phyloP scores from a whole-genome alignment of 2,888 invertebrate genomes.

The Dynastes tityus region DNA sequence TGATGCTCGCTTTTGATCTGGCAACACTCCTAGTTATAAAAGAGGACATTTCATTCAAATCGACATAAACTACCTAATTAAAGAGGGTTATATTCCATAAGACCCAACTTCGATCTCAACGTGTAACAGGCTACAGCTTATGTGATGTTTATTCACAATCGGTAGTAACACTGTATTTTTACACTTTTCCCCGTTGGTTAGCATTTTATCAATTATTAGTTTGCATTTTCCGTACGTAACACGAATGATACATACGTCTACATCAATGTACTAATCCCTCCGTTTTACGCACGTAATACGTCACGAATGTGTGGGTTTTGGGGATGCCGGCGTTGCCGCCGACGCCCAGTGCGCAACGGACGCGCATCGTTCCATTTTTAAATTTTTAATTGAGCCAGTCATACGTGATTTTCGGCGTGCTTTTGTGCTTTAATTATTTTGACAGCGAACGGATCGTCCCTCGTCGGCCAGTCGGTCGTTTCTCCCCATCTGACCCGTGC shows the following conservation, averaged over 20 bases:
- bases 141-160: too few species aligned
- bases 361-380: conserved; percentile 35
- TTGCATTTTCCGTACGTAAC: too few species aligned
- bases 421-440: conserved; percentile 37
- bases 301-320: conserved; percentile 12
- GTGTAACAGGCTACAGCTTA: too few species aligned
- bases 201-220: too few species aligned
- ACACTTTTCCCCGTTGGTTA: too few species aligned
- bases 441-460: conserved; percentile 25
- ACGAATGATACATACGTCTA: background rate
- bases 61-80: too few species aligned
- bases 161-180: too few species aligned
- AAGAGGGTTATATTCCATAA: too few species aligned
- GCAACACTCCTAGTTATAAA: too few species aligned
- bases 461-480: background rate
- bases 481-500: background rate
- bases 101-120: too few species aligned
- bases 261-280: background rate
- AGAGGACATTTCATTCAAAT: too few species aligned
- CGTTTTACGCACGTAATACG: conserved; percentile 8
- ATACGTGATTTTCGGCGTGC: conserved; percentile 42
- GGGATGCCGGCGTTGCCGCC: background rate
- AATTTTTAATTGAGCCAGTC: conserved; percentile 42
- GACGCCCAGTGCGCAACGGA: background rate
- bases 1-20: too few species aligned